Base-by-base conservation (phyloP, 2,888 invertebrate species). In the Bombyx huttoni region DNA sequence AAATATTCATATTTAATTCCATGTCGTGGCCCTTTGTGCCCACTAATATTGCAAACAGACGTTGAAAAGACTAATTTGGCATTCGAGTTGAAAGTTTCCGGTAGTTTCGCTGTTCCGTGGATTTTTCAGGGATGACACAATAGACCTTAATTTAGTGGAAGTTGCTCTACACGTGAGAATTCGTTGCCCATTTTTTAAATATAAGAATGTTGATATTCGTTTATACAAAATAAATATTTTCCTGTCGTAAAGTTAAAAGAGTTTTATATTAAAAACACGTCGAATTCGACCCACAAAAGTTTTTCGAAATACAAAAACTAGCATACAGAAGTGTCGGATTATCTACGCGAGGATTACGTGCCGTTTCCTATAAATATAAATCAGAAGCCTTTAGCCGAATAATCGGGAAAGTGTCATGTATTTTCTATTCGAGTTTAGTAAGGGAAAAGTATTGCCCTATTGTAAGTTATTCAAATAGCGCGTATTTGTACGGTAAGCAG, bases 1-100 rank as follows among this genome's bases (percentile, higher is more conserved):
- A 81, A 85, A 86, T 82, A 85, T 84, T 83, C 82, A 87, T 87
- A 85, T 85, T 84, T 85, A 82, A 87, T 86, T 83, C 76, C 66
- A 65, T 62, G 61, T 65, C 61, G 63, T 61, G 62, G 65, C 24
- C 53, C 70, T 79, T 75, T 75, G 71, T 71, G 68, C 65, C 65
- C 67, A 78, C 77, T 79, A 74, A 76, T 73, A 71, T 68, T 65
- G 63, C 71, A 77, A 78, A 78, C 70, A 69, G 65, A 67, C 70
- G 64, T 64, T 67, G 70, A 70, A 71, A 78, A 70, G 74, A 70
- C 53, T 53, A 60, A 63, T 64, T 61, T 62, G 60, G 60, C 59
- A 57, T 59, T 61, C 61, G 62, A 64, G 57, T 60, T 61, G 57
- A 58, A 62, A 63, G 54, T 59, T 58, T 56, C 54, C 51, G 51